Evolutionary conservation across 2,113 vertebrate genomes (phyloP), one percentile per base, ranked within the genome.

Genomic region (Glaucomys volans): DNA sequence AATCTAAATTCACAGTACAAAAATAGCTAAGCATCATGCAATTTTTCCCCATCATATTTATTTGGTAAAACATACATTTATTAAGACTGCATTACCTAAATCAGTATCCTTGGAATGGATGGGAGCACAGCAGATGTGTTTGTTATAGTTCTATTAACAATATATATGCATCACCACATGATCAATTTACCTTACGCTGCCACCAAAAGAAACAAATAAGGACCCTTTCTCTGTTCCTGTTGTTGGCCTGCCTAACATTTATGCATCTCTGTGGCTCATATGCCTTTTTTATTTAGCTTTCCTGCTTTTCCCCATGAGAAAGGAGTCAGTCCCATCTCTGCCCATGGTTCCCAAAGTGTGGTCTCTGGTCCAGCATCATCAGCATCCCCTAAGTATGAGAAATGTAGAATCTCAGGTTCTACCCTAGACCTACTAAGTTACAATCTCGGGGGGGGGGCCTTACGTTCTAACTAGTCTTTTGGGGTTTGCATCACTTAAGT

Each of bases 31-130:
- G 13, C 16, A 20, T 76, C 50, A 47, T 77, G 64, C n/a, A 90
- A 76, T 64, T 40, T n/a, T 88, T 83, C 11, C 52, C 37, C 42
- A 42, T 77, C 16, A 10, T n/a, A 66, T 77, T 87, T 66, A 67
- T 77, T 54, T 87, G 47, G 71, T 76, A 74, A 84, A 77, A 75
- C 26, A 50, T 44, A 44, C 32, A 74, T 40, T 42, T 28, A 47
- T 72, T 93, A 94, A 57, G 42, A 87, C 4, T 77, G 17, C 54
- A 24, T 62, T 91, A 77, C 72, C 82, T 90, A 83, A 96, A 67
- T 59, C 52, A 44, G 57, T 37, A 77, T 40, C 52, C 40, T 72
- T 95, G 74, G 28, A 89, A 66, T 42, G n/a, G 42, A 62, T 59
- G 2, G 32, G 30, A 93, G 54, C 93, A 93, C 52, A 52, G 66